A percentile compares a stretch with the other conserved stretches of the same genome.
phyloP scores from a whole-genome alignment of 1,140 invertebrate genomes.

The Caenorhabditis tropicalis region DNA sequence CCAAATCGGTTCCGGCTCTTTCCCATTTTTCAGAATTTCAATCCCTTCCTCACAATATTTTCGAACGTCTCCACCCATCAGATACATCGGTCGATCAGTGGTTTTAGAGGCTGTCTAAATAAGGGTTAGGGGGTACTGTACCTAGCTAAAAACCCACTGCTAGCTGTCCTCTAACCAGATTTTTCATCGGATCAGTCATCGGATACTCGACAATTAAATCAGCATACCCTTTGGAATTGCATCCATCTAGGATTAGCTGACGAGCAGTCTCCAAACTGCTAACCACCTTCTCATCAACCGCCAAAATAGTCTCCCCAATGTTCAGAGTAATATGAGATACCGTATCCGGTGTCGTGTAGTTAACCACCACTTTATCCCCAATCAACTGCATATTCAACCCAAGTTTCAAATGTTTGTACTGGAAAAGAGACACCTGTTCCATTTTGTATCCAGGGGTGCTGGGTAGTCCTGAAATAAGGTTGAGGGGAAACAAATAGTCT shows the following conservation, averaged over 20 bases:
- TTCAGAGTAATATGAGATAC: neutral
- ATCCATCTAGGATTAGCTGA: neutral
- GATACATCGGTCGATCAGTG: neutral
- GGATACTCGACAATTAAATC: neutral
- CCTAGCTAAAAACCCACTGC: too few species aligned
- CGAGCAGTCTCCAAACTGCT: neutral
- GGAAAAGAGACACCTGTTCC: neutral
- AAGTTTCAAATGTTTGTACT: neutral
- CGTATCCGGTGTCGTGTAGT: neutral
- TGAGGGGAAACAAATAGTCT: too few species aligned
- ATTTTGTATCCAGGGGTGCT: neutral
- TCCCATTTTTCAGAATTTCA: constrained; percentile 16
- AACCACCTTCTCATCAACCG: neutral
- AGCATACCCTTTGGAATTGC: neutral
- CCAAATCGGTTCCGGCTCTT: neutral
- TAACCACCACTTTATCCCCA: neutral
- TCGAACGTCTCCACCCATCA: neutral
- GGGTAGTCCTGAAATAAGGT: neutral
- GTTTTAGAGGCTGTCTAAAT: neutral
- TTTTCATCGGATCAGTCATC: neutral
- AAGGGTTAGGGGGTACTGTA: too few species aligned
- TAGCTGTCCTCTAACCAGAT: neutral
- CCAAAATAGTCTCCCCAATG: neutral
- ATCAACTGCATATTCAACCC: neutral
- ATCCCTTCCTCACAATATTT: constrained; percentile 20